Evolutionary conservation across 2,797 vertebrate species (phyloP).

Genomic region (Gobio occitaniae): DNA sequence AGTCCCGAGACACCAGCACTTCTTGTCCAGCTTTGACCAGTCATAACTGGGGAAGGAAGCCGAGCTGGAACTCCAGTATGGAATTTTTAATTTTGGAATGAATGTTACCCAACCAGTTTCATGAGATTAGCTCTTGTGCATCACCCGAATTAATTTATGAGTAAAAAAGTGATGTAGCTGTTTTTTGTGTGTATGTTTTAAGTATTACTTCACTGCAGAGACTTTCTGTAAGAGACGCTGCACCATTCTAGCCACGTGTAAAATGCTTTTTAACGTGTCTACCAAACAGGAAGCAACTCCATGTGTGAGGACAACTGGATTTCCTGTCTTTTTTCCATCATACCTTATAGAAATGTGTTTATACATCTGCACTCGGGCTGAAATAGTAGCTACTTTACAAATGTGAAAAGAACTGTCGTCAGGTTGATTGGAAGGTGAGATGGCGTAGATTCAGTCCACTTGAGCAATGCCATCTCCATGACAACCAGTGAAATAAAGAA

Average conservation of each 20-base stretch:
- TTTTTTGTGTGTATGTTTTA: background rate
- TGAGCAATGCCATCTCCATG: slow-evolving; percentile 80
- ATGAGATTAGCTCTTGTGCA: background rate
- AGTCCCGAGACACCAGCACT: no score
- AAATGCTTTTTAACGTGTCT: background rate
- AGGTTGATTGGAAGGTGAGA: slow-evolving; percentile 51
- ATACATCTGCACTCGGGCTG: background rate
- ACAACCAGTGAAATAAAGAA: slow-evolving; percentile 72
- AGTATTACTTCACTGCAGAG: background rate
- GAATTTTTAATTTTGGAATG: background rate
- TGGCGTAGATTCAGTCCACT: slow-evolving; percentile 63
- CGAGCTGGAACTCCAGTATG: no score
- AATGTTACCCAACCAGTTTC: background rate
- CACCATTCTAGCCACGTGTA: background rate
- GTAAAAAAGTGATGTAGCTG: background rate
- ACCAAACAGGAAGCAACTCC: slow-evolving; percentile 46
- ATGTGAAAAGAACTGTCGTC: slow-evolving; percentile 32
- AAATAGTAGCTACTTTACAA: slow-evolving; percentile 21
- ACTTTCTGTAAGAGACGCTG: background rate
- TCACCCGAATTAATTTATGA: background rate
- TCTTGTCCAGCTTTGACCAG: no score
- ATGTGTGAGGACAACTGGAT: background rate
- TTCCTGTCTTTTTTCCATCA: background rate
- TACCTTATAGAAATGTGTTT: background rate
- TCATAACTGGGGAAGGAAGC: no score